These are phyloP conservation scores for Sycophila sp. DNA, from an alignment of 1,140 invertebrate genomes.

Conservation along the genomic window DNA sequence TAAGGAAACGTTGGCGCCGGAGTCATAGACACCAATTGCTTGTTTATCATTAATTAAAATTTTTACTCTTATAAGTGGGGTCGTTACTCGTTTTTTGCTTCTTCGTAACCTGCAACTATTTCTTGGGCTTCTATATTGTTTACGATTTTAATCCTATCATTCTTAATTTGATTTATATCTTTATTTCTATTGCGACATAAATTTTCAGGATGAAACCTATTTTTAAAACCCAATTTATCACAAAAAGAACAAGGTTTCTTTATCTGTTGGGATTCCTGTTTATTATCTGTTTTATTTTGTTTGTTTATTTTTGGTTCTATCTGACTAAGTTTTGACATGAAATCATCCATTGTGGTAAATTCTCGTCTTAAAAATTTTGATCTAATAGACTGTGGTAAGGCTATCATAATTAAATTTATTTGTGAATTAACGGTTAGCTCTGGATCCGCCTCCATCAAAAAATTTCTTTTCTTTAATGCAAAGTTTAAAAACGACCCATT, in stretches of 20 bases:
- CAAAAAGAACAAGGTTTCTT: slow-evolving; percentile 31
- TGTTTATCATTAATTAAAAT: slow-evolving; percentile 25
- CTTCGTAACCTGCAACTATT: background rate
- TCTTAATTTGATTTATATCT: slow-evolving; percentile 12
- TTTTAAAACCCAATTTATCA: slow-evolving; percentile 14
- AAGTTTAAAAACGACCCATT: slow-evolving; percentile 27
- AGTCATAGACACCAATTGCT: slow-evolving; percentile 38
- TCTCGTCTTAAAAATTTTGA: background rate
- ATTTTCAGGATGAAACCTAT: slow-evolving; percentile 30
- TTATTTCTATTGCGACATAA: slow-evolving; percentile 33
- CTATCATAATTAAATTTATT: slow-evolving; percentile 32
- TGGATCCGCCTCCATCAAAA: slow-evolving; percentile 24
- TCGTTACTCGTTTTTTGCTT: slow-evolving; percentile 39
- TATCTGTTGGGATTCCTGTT: slow-evolving; percentile 4
- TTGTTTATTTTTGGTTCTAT: slow-evolving; percentile 15
- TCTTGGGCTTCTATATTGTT: slow-evolving; percentile 37
- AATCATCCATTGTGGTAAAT: slow-evolving; percentile 8
- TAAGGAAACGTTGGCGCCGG: slow-evolving; percentile 40
- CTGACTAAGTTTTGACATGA: slow-evolving; percentile 18
- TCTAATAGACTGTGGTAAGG: slow-evolving; percentile 15
- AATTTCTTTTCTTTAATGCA: slow-evolving; percentile 30
- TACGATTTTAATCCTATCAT: slow-evolving; percentile 26
- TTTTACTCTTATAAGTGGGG: slow-evolving; percentile 41
- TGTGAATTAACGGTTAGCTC: slow-evolving; percentile 10
- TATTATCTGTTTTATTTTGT: background rate